Percentiles rank a stretch among this genome's conserved stretches.
Evolutionary conservation across 2,888 invertebrate genomes (phyloP).

Genomic region (Xanthia icteritia): DNA sequence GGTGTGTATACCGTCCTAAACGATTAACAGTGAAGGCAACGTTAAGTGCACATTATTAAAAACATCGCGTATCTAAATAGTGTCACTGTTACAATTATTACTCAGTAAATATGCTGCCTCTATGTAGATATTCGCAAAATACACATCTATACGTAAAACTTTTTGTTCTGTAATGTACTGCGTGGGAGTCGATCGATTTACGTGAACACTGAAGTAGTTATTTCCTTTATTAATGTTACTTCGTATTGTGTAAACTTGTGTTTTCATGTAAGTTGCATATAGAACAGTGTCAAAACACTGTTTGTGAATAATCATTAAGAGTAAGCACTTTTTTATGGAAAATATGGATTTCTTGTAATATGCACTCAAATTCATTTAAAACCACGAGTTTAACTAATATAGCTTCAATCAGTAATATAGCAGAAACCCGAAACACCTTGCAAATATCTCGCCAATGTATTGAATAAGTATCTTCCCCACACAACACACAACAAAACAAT

Average conservation of each 20-base stretch:
- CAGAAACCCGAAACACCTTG: not conserved
- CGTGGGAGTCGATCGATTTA: slow-evolving; percentile 53
- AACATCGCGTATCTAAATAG: slow-evolving; percentile 78
- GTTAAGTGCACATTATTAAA: slow-evolving; percentile 79
- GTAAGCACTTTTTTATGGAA: slow-evolving; percentile 11
- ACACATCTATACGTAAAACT: slow-evolving; percentile 82
- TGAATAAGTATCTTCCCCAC: slow-evolving; percentile 56
- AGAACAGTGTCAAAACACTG: not conserved
- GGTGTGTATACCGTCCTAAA: slow-evolving; percentile 40
- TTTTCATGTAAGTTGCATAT: not conserved
- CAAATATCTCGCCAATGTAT: not conserved
- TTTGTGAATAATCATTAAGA: slow-evolving; percentile 9
- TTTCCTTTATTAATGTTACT: slow-evolving; percentile 61
- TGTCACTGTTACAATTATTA: slow-evolving; percentile 76
- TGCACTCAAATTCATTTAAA: not conserved
- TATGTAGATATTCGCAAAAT: slow-evolving; percentile 89
- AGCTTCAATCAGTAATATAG: not conserved
- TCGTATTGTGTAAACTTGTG: slow-evolving; percentile 36
- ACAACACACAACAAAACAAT: slow-evolving; percentile 76
- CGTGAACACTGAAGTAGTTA: slow-evolving; percentile 54
- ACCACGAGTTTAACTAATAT: not conserved
- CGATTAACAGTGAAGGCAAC: slow-evolving; percentile 79
- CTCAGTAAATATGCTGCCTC: slow-evolving; percentile 87
- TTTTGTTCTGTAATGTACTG: slow-evolving; percentile 77
- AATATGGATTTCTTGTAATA: slow-evolving; percentile 5